Conservation (phyloP, 35 echinoderm and acorn worm species). For the Anneissia japonica region DNA sequence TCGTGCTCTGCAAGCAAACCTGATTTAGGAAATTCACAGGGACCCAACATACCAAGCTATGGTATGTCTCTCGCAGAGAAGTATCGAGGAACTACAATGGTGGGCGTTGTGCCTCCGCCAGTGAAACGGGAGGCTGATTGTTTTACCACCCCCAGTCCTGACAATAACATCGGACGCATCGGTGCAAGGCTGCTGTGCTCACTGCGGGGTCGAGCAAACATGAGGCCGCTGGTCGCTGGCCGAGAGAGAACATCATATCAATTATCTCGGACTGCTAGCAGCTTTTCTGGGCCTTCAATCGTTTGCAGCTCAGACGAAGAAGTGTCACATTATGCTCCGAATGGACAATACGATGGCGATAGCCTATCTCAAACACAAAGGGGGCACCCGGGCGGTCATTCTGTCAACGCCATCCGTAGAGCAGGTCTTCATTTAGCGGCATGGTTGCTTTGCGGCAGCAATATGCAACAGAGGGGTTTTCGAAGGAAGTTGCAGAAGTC, state of each 20-base stretch:
- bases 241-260: slow-evolving; percentile 13
- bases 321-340: slow-evolving; percentile 11
- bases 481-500: not conserved
- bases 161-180: slow-evolving; percentile 30
- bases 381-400: slow-evolving; percentile 1
- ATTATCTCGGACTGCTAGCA: slow-evolving; percentile 14
- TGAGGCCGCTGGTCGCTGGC: slow-evolving; percentile 30
- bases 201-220: not conserved
- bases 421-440: not conserved
- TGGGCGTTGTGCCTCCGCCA: slow-evolving; percentile 10
- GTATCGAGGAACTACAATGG: slow-evolving; percentile 29
- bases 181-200: slow-evolving; percentile 23
- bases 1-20: slow-evolving; percentile 7
- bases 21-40: slow-evolving; percentile 14
- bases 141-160: not conserved
- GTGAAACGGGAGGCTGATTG: slow-evolving; percentile 12
- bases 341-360: slow-evolving; percentile 43
- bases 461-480: not conserved
- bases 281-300: not conserved
- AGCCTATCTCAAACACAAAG: slow-evolving; percentile 30
- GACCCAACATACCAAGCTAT: slow-evolving; percentile 12
- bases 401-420: not conserved
- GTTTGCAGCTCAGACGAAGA: not conserved
- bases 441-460: not conserved
- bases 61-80: not conserved